Conservation (phyloP, 2,888 invertebrate species). For the Eucera pruinosa region DNA sequence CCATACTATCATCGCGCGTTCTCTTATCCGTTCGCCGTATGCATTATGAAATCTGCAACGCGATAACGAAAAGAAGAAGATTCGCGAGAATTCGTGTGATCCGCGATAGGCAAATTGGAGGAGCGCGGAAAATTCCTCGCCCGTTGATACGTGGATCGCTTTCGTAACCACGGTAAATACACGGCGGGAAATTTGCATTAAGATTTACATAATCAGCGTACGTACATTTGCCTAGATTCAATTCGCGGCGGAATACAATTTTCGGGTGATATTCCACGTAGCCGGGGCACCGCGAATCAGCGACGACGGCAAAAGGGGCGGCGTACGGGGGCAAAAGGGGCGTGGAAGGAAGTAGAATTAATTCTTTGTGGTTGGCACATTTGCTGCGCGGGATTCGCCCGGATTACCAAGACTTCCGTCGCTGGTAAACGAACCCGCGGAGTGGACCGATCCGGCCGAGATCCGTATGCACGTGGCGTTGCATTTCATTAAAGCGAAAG, state of each 20-base stretch:
- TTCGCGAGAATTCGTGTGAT: not conserved
- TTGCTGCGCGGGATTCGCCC: constrained; percentile 61
- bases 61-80: not conserved
- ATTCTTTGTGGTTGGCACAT: constrained; percentile 71
- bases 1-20: too few species aligned
- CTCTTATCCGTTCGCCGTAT: not conserved
- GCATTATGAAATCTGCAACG: not conserved
- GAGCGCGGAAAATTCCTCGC: constrained; percentile 33
- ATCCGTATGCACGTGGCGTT: constrained; percentile 74
- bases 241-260: constrained; percentile 54
- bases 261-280: constrained; percentile 48
- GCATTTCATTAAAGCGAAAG: constrained; percentile 75
- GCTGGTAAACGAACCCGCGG: constrained; percentile 57
- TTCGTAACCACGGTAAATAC: constrained; percentile 51
- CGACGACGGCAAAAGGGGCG: not conserved
- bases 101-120: constrained; percentile 1
- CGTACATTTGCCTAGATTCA: constrained; percentile 45
- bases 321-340: not conserved
- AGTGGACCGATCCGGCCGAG: constrained; percentile 64
- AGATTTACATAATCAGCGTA: constrained; percentile 58
- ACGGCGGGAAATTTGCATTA: constrained; percentile 46
- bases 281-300: constrained; percentile 44
- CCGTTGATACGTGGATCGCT: constrained; percentile 50
- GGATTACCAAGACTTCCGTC: constrained; percentile 72
- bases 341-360: constrained; percentile 65